A percentile compares a stretch with the other conserved stretches of the same genome.
Evolutionary conservation across 1,140 invertebrate species (phyloP).

Genomic region (Drosophila busckii): DNA sequence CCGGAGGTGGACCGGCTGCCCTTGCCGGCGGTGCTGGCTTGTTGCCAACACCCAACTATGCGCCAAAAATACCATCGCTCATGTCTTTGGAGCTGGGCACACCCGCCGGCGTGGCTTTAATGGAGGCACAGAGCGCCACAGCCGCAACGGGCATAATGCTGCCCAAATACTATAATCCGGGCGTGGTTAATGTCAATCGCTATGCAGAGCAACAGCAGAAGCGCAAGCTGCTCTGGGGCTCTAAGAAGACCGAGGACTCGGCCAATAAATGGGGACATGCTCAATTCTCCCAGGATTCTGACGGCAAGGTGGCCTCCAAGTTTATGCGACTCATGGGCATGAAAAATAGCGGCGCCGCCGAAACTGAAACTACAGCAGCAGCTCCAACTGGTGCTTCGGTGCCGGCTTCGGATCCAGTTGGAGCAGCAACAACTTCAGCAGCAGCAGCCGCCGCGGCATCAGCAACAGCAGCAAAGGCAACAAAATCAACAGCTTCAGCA

Average conservation of each 20-base stretch:
- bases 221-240: slow-evolving; percentile 92
- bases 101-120: slow-evolving; percentile 3
- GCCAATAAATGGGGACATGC: slow-evolving; percentile 89
- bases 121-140: slow-evolving; percentile 7
- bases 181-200: slow-evolving; percentile 88
- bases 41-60: slow-evolving; percentile 51
- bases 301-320: slow-evolving; percentile 94
- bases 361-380: slow-evolving; percentile 9
- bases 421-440: slow-evolving; percentile 6
- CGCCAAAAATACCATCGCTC: slow-evolving; percentile 61
- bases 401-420: too few species aligned
- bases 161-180: slow-evolving; percentile 90
- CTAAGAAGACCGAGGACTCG: slow-evolving; percentile 82
- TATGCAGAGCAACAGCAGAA: slow-evolving; percentile 92
- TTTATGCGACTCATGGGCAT: slow-evolving; percentile 98
- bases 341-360: slow-evolving; percentile 72
- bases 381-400: too few species aligned
- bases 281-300: slow-evolving; percentile 91
- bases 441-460: slow-evolving; percentile 14
- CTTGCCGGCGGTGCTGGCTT: slow-evolving; percentile 25
- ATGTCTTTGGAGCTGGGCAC: slow-evolving; percentile 57
- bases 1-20: neutral
- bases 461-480: slow-evolving; percentile 11
- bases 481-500: neutral
- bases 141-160: slow-evolving; percentile 64